Percentiles rank a stretch among this genome's conserved stretches.
These are phyloP conservation scores for Sterrhoptilus dennistouni DNA, from an alignment of 2,113 vertebrate species.

Conservation along the genomic window DNA sequence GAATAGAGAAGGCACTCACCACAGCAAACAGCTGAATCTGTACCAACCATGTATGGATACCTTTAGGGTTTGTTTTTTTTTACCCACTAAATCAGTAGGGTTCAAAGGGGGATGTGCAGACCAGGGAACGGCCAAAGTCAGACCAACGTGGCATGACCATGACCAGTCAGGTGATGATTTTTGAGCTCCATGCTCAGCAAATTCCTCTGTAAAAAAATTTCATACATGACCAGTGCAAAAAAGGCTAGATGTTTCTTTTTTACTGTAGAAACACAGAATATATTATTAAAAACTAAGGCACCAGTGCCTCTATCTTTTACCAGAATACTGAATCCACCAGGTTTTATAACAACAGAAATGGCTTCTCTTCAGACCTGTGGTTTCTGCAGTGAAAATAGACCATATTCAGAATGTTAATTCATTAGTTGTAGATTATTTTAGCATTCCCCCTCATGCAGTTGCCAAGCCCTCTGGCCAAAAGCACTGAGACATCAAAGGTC, in stretches of 20 bases:
- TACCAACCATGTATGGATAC: rapidly evolving
- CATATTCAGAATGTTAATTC: slow-evolving; percentile 17
- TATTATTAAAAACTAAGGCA: background rate
- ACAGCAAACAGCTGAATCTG: background rate
- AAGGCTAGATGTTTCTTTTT: background rate
- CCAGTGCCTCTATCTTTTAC: background rate
- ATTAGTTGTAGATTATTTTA: slow-evolving; percentile 2
- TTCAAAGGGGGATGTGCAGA: background rate
- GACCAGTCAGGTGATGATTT: background rate
- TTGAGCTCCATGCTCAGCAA: background rate
- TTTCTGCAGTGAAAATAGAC: background rate
- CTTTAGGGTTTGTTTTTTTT: background rate
- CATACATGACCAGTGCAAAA: background rate
- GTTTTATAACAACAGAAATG: background rate
- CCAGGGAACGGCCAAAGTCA: background rate
- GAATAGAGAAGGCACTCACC: background rate
- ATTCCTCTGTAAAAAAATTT: background rate
- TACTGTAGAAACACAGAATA: background rate
- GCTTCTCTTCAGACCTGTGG: background rate
- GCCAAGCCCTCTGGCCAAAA: slow-evolving; percentile 35
- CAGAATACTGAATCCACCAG: background rate
- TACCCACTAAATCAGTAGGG: background rate
- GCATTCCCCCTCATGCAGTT: background rate
- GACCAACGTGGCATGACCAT: rapidly evolving
- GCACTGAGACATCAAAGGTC: slow-evolving; percentile 52